These are phyloP conservation scores for Procambarus clarkii DNA, from an alignment of 1,140 invertebrate species.

Conservation along the genomic window DNA sequence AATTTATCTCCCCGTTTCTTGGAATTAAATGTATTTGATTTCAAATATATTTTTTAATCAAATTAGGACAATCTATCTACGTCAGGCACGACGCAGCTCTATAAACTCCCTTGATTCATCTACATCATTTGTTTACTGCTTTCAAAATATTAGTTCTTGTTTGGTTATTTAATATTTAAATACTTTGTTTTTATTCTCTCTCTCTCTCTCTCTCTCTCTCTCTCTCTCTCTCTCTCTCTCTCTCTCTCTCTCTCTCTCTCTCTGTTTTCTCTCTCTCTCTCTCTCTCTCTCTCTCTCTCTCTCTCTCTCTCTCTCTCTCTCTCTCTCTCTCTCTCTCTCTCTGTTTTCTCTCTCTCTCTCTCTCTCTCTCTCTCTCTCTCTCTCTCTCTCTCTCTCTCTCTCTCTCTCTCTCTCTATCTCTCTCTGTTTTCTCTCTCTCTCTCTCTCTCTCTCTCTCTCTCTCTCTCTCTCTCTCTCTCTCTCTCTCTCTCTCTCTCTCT, in stretches of 20 bases:
- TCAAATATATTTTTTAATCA: too few relatives aligned
- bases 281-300: not conserved
- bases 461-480: not conserved
- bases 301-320: not conserved
- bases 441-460: too few relatives aligned
- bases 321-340: not conserved
- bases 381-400: not conserved
- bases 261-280: not conserved
- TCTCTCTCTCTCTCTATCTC: not conserved
- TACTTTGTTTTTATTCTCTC: too few relatives aligned
- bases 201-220: not conserved
- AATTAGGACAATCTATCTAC: too few relatives aligned
- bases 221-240: not conserved
- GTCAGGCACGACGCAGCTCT: too few relatives aligned
- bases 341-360: not conserved
- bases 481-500: too few relatives aligned
- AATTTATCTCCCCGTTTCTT: too few relatives aligned
- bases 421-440: not conserved
- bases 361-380: not conserved
- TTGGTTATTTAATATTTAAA: too few relatives aligned
- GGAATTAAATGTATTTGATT: too few relatives aligned
- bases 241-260: not conserved
- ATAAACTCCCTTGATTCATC: too few relatives aligned
- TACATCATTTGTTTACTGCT: too few relatives aligned
- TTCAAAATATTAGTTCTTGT: too few relatives aligned